A percentile compares a stretch with the other conserved stretches of the same genome.
phyloP scores from a whole-genome alignment of 2,888 invertebrate species.

The Gibbula magus region DNA sequence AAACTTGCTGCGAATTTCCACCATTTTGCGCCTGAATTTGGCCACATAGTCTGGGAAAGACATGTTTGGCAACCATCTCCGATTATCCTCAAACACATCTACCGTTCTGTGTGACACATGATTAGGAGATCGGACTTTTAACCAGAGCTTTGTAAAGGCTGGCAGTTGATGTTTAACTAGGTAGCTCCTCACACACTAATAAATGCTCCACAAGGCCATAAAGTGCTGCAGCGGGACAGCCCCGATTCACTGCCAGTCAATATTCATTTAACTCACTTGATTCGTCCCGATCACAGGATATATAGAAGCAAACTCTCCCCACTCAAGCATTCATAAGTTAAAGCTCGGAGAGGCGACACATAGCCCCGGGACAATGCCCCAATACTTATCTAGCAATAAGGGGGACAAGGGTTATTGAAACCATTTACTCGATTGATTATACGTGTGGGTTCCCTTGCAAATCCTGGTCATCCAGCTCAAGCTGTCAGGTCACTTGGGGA shows the following conservation, averaged over 20 bases:
- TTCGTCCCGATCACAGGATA: conserved; percentile 1
- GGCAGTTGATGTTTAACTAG: conserved; percentile 2
- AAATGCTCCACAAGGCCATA: not conserved
- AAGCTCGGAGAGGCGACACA: conserved; percentile 5
- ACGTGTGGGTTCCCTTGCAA: not conserved
- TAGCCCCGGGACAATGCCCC: not conserved
- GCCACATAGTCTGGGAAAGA: conserved; percentile 67
- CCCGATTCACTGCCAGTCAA: conserved; percentile 3
- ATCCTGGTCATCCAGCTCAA: conserved; percentile 7
- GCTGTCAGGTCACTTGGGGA: not conserved
- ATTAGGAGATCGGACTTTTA: not conserved
- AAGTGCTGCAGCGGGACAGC: not conserved
- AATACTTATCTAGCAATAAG: conserved; percentile 16
- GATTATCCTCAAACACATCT: not conserved
- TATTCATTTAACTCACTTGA: conserved; percentile 16
- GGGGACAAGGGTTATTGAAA: conserved; percentile 17
- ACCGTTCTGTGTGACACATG: not conserved
- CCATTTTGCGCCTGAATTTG: conserved; percentile 65
- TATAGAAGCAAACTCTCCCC: conserved; percentile 2
- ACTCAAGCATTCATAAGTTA: not conserved
- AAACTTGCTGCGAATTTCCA: conserved; percentile 63
- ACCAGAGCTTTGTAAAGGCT: not conserved
- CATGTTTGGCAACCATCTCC: conserved; percentile 42
- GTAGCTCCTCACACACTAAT: conserved; percentile 1
- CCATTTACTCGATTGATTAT: conserved; percentile 18